These are phyloP conservation scores for Chlorodrepanis virens DNA, from an alignment of 2,113 vertebrate species.

Conservation along the genomic window DNA sequence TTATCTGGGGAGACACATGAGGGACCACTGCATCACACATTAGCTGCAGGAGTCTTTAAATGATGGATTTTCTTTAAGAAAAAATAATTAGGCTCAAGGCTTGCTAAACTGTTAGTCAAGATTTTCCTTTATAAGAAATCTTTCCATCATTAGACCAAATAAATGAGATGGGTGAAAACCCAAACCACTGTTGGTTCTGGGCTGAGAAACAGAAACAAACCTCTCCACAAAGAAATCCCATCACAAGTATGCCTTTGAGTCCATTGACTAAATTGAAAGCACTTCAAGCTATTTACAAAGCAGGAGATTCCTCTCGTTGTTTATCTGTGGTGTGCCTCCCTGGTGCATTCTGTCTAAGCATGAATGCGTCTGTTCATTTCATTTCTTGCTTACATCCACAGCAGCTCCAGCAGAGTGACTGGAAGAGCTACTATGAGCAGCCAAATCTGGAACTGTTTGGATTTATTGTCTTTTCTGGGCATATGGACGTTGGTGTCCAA, in stretches of 20 bases:
- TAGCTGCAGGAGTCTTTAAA: background rate
- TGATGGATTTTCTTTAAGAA: background rate
- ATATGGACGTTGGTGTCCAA: background rate
- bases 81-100: background rate
- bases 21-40: background rate
- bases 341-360: background rate
- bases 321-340: slow-evolving; percentile 36
- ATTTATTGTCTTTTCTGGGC: slow-evolving; percentile 17
- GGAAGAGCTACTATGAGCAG: background rate
- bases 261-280: background rate
- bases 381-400: background rate
- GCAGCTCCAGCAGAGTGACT: background rate
- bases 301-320: background rate
- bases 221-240: background rate
- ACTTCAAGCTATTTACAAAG: slow-evolving; percentile 31
- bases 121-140: background rate
- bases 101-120: background rate
- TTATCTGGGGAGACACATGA: background rate
- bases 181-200: background rate
- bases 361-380: slow-evolving; percentile 1
- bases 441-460: background rate
- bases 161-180: background rate
- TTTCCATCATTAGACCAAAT: background rate
- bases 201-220: background rate
- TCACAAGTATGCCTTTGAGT: background rate